A percentile compares a stretch with the other conserved stretches of the same genome.
Evolutionary conservation across 2,888 invertebrate species (phyloP).

Genomic region (Glomeris marginata): DNA sequence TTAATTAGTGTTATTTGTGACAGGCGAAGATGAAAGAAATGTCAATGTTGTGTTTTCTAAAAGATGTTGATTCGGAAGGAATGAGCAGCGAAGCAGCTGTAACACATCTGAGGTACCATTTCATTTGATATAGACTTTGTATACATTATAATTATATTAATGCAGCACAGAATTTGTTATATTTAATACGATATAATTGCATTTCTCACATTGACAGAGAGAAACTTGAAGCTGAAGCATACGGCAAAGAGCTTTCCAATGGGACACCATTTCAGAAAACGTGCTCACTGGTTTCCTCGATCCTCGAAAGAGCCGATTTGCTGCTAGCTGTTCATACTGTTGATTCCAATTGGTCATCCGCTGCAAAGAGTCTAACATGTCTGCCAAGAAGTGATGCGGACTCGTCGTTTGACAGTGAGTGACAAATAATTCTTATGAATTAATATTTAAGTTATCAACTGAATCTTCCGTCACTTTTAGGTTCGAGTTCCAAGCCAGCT

Average conservation of each 20-base stretch:
- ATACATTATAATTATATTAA: too few species aligned
- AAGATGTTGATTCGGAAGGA: constrained; percentile 25
- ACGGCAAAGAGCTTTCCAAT: constrained; percentile 1
- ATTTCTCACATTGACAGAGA: constrained; percentile 24
- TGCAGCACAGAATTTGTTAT: too few species aligned
- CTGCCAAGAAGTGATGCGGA: too few species aligned
- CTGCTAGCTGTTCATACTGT: background rate
- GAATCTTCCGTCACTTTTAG: background rate
- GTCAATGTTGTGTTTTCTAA: constrained; percentile 28
- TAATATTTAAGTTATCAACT: background rate
- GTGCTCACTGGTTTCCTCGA: constrained; percentile 4
- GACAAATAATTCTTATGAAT: background rate
- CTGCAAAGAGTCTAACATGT: too few species aligned
- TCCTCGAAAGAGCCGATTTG: constrained; percentile 7
- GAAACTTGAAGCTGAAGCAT: constrained; percentile 19
- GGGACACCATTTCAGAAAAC: constrained; percentile 2
- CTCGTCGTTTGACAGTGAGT: too few species aligned
- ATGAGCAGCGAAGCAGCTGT: constrained; percentile 23
- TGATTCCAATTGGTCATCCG: too few species aligned
- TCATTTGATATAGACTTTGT: too few species aligned
- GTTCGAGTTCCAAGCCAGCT: constrained; percentile 13
- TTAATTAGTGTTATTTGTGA: constrained; percentile 12
- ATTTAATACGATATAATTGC: too few species aligned
- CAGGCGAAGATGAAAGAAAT: constrained; percentile 28
- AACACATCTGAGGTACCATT: constrained; percentile 21